Evolutionary conservation across 2,113 vertebrate genomes (phyloP), one percentile per base, ranked within the genome.

Genomic region (Anas platyrhynchos): DNA sequence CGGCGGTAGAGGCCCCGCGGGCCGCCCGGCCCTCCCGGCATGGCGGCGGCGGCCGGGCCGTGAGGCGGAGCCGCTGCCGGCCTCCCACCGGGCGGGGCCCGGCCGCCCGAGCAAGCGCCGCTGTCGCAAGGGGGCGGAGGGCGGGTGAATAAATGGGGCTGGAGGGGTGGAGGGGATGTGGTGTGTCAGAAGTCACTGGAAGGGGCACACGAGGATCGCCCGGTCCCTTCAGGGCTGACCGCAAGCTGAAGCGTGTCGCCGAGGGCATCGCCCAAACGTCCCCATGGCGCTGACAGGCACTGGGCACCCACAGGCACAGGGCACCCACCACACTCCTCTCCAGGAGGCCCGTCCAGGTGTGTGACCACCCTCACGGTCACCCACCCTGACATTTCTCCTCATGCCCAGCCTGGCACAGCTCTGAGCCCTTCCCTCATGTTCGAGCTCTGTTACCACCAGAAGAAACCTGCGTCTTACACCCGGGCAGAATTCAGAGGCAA

Each of bases 1-100:
- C 98, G 97, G 93, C 98, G 98, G 84, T 99, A 99, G 32, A 99
- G 52, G 0, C 93, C 56, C 6, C 98, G 97, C 22, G 63, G 72
- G 3, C 29, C 16, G 12, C 52, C 69, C n/a, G 6, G 17, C 5
- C 21, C 15, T 8, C 66, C 69, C 68, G 73, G 14, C 85, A 91
- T 88, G 80, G 41, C 82, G 34, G 31, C 63, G 2, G 11, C 15
- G 6, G 10, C 5, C 16, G 16, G 9, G 27, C 43, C 56, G 16
- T 9, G 15, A 18, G 25, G 10, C 23, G 32, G n/a, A 7, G 7
- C 43, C 7, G 44, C 21, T 27, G 17, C 46, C 32, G 27, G 67
- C 44, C 61, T 36, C 26, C 61, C 6, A 36, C 34, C 23, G 61
- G 50, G 50, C 50, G 54, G 55, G 29, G 31, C 23, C 50, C 56